Base-by-base conservation (phyloP, 2,888 invertebrate species). In the Adelphocoris suturalis region DNA sequence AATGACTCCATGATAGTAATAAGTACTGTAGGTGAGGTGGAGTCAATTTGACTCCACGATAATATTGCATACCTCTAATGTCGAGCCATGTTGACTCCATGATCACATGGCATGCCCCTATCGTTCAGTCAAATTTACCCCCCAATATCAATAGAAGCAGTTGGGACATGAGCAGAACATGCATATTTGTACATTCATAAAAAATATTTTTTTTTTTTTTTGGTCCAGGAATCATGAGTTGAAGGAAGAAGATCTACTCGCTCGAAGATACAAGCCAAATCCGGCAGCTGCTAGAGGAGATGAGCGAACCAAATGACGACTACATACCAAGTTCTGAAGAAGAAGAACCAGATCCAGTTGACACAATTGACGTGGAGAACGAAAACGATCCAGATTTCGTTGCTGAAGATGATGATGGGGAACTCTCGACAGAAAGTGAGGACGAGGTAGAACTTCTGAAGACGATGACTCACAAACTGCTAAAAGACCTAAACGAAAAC, bases 301-400 rank as follows among this genome's bases (percentile, higher is more conserved):
- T 12, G 11, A 27, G 28, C 37, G 80, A 80, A 28, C 11, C 28
- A 27, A 28, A 28, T 80, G 80, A 80, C 11, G 80, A 80, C 80
- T 27, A 27, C 37, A 12, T n/a, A 19, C 76, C 76, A 28, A 80
- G 80, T 80, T 80, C 80, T 27, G 80, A 80, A 14, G 80, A 80
- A 80, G 80, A 80, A 28, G 80, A 75, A 75, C 14, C 76, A 75
- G 76, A 80, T n/a, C 80, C 80, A 27, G 80, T 80, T 80, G 80
- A 80, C 12, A 37, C 28, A 80, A 80, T 80, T 37, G 80, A 80
- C 80, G 13, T 80, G n/a, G 80, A 80, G 37, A n/a, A 80, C 37
- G 80, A 80, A 28, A 80, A 28, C 23, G 80, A 80, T 28, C 80
- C 80, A 12, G 80, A 80, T 28, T 80, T 48, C 19, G 13, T 46